Evolutionary conservation across 2,888 invertebrate species (phyloP), one percentile per base, ranked within the genome.

Genomic region (Chelonus formosanus): DNA sequence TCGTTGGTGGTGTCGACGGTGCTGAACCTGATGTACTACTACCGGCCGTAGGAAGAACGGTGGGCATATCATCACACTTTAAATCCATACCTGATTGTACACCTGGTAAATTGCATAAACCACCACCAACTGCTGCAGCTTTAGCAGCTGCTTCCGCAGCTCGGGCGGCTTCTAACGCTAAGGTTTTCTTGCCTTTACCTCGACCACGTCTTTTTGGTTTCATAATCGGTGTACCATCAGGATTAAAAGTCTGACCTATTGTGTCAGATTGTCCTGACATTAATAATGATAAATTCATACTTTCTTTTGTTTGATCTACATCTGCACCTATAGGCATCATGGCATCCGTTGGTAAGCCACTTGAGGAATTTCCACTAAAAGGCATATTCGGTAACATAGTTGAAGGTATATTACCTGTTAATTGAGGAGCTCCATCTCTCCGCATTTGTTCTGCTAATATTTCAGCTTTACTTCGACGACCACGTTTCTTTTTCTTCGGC

Each of bases 131-230:
- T 63, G 84, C 85, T 54, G 78, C 76, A 6, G 74, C 78, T 57
- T 81, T 82, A 0, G 79, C 87, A 67, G 83, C 89, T 66, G 80
- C 89, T 73, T 85, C 89, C 67, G 85, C 89, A 43, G 85, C 87
- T 75, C 86, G 76, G 5, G 82, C 81, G 3, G 84, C 84, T 60
- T 84, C 84, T 73, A 84, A 58, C 3, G 84, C 84, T 40, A 84
- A 73, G 7, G 84, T 84, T 69, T 84, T 84, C 71, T 84, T 85
- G 43, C 84, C 85, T 69, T 84, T 82, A 65, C 83, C 84, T 31
- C 84, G 80, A 35, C 84, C 84, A 64, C 83, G 75, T 66, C 84
- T 74, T 70, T 84, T 84, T 2, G 84, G 84, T 68, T 80, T 84
- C 67, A 80, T 6, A 5, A 6, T 65, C 43, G 78, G 80, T 6